Evolutionary conservation across 2,113 vertebrate species (phyloP).

Genomic region (Pelecanus crispus): DNA sequence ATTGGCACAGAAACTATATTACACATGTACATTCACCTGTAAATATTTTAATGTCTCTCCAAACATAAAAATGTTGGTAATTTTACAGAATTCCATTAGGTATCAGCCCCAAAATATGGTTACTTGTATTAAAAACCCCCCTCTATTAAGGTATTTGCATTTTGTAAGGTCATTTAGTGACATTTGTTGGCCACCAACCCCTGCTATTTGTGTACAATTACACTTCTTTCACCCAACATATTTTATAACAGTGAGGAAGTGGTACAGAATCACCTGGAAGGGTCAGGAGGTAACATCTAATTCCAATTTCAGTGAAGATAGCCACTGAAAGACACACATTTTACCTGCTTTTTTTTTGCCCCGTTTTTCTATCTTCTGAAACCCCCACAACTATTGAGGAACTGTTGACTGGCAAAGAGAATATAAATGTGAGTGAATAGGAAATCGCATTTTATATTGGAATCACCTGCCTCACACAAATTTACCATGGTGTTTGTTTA

Average conservation of each 20-base stretch:
- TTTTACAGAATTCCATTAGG: not conserved
- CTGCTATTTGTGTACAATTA: not conserved
- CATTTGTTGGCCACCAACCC: not conserved
- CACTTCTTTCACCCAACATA: not conserved
- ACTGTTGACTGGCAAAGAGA: not conserved
- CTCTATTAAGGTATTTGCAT: not conserved
- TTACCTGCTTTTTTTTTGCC: not conserved
- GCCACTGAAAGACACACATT: not conserved
- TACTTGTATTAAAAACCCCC: not conserved
- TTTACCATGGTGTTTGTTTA: not conserved
- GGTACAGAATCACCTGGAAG: not conserved
- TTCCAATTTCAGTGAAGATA: not conserved
- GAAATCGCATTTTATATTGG: not conserved
- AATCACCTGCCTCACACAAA: not conserved
- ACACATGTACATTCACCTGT: conserved; percentile 24
- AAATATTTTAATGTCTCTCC: conserved; percentile 10
- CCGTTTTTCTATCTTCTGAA: not conserved
- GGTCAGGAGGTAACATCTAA: not conserved
- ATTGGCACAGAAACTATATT: not conserved
- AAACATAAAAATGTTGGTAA: not conserved
- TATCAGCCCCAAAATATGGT: not conserved
- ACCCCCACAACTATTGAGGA: not conserved
- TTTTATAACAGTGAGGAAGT: not conserved
- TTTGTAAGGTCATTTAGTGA: not conserved
- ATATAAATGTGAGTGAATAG: fast-evolving